phyloP scores from a whole-genome alignment of 2,797 vertebrate species.

The Characodon lateralis region DNA sequence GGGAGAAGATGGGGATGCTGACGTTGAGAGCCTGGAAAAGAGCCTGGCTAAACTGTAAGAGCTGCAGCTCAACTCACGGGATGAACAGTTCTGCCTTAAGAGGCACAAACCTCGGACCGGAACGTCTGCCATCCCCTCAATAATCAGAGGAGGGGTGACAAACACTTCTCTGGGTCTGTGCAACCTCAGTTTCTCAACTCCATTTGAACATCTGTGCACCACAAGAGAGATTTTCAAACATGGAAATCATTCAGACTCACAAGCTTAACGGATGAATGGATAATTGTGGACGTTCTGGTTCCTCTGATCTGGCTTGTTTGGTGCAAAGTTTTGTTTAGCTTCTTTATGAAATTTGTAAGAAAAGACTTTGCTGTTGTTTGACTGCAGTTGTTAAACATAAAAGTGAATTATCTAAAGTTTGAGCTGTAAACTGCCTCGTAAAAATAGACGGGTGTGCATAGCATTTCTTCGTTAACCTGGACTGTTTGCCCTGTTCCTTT shows the following conservation, averaged over 20 bases:
- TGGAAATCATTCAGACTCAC: slow-evolving; percentile 5
- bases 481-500: slow-evolving; percentile 56
- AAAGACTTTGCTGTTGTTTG: slow-evolving; percentile 10
- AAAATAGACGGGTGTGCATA: not conserved
- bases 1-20: slow-evolving; percentile 81
- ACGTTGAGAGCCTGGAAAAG: slow-evolving; percentile 85
- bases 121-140: slow-evolving; percentile 7
- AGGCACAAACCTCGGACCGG: slow-evolving; percentile 21
- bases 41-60: slow-evolving; percentile 87
- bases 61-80: not conserved
- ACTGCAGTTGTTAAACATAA: slow-evolving; percentile 13
- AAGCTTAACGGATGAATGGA: not conserved
- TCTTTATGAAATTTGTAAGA: slow-evolving; percentile 23
- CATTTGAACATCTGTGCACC: slow-evolving; percentile 18
- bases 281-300: slow-evolving; percentile 12
- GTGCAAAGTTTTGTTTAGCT: slow-evolving; percentile 22
- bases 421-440: slow-evolving; percentile 16
- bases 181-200: slow-evolving; percentile 10
- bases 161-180: slow-evolving; percentile 14
- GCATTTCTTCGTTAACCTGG: slow-evolving; percentile 14
- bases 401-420: slow-evolving; percentile 22
- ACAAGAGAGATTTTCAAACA: slow-evolving; percentile 5
- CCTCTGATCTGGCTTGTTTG: slow-evolving; percentile 14
- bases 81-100: slow-evolving; percentile 13
- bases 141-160: slow-evolving; percentile 26